Conservation (phyloP, 2,113 vertebrate genomes). For the Saccopteryx bilineata region DNA sequence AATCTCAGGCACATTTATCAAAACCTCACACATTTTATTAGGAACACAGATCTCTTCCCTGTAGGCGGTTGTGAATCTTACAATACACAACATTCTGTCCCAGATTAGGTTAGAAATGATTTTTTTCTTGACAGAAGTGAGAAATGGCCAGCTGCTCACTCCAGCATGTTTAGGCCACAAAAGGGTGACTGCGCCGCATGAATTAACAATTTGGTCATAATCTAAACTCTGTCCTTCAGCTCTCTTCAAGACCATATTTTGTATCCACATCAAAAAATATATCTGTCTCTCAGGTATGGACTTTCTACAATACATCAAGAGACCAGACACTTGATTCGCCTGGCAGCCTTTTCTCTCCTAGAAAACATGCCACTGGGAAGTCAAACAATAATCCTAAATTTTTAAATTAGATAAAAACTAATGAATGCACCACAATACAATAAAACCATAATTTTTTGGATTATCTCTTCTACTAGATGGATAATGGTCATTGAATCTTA, state of each 20-base stretch:
- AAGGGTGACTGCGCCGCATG: neutral
- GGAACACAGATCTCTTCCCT: neutral
- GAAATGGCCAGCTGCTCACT: neutral
- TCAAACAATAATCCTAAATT: neutral
- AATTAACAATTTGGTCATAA: neutral
- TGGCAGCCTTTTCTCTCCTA: neutral
- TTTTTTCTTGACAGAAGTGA: neutral
- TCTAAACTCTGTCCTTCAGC: neutral
- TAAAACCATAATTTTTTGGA: neutral
- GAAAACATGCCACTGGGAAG: neutral
- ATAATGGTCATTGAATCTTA: neutral
- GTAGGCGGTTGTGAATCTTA: neutral
- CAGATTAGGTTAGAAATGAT: neutral
- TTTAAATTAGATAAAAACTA: neutral
- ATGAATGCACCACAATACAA: neutral
- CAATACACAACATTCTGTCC: neutral
- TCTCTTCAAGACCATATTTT: neutral
- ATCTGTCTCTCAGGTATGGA: neutral
- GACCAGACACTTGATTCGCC: neutral
- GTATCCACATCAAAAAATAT: neutral
- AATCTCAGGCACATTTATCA: neutral
- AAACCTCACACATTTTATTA: neutral
- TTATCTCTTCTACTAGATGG: neutral
- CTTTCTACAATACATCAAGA: neutral
- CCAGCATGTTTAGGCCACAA: neutral